A percentile compares a stretch with the other conserved stretches of the same genome.
Conservation (phyloP, 1,140 invertebrate species). For the Popillia japonica region DNA sequence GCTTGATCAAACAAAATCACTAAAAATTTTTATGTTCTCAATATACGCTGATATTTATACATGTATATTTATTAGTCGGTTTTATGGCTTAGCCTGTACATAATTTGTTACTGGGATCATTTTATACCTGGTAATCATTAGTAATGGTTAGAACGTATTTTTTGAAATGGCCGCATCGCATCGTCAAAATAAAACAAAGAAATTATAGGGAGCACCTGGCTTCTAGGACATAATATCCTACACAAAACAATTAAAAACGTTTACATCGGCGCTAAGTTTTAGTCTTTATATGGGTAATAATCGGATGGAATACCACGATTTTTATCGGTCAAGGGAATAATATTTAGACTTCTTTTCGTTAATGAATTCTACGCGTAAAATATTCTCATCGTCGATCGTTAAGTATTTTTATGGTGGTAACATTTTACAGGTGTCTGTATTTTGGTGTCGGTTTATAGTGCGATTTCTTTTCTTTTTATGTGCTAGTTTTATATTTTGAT, state of each 20-base stretch:
- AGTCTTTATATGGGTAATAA: constrained; percentile 36
- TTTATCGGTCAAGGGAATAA: constrained; percentile 30
- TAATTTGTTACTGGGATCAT: constrained; percentile 38
- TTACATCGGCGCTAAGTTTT: constrained; percentile 28
- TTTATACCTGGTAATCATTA: constrained; percentile 42
- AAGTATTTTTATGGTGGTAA: constrained; percentile 33
- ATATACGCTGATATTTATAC: background rate
- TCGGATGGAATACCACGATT: constrained; percentile 14
- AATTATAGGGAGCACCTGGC: constrained; percentile 44
- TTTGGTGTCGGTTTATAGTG: constrained; percentile 38
- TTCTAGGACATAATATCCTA: constrained; percentile 38
- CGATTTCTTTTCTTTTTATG: constrained; percentile 31
- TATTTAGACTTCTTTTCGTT: constrained; percentile 26
- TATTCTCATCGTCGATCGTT: constrained; percentile 23
- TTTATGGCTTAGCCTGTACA: constrained; percentile 32
- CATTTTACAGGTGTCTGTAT: constrained; percentile 37
- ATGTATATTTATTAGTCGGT: background rate
- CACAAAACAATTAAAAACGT: constrained; percentile 32
- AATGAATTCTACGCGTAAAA: constrained; percentile 33
- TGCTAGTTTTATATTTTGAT: constrained; percentile 18
- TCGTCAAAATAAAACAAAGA: constrained; percentile 44
- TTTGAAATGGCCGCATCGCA: constrained; percentile 38
- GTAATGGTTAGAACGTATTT: constrained; percentile 43
- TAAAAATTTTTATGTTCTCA: background rate
- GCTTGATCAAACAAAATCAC: constrained; percentile 12